Base-by-base conservation (phyloP, 2,797 vertebrate species). In the Molossus alvarezi region DNA sequence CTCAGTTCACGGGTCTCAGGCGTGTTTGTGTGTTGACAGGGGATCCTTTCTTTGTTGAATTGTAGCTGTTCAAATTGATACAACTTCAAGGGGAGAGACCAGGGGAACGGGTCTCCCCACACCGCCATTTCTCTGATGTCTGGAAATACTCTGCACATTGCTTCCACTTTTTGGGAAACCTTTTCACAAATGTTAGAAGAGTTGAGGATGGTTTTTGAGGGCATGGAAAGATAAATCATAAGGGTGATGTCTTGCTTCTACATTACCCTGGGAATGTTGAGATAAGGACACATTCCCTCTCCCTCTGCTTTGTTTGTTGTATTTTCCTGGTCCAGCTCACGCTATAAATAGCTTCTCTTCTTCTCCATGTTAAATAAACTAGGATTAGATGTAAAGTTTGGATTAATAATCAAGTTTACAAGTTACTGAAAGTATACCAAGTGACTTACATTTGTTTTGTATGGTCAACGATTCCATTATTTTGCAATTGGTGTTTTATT, bases 361-460 rank as follows among this genome's bases (percentile, higher is more conserved):
- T 53, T 89, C 27, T 60, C 20, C 27, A 2, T 64, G 17, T 82
- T 67, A 92, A 62, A 20, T 58, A 45, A 90, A 51, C 23, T 45
- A 72, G 23, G 53, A 87, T 7, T 67, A 55, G 27, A 84, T 76
- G 13, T 62, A 94, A 85, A 90, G 85, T 92, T 84, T 88, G 27
- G 57, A 65, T 72, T 96, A 17, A 62, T 87, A 53, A 21, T 17
- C 15, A 91, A 48, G 21, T 45, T 86, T 67, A 82, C 29, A 69
- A 65, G 18, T 67, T 85, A 9, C 15, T 48, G 48, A 76, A 58
- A 11, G 14, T 67, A 62, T 81, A 55, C 29, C 45, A 53, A 21
- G 4, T 57, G 45, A 23, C 37, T 89, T 58, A 82, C 45, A 12
- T 53, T 91, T 91, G 69, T 76, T 95, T 75, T 51, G 37, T 71